Evolutionary conservation across 2,888 invertebrate species (phyloP).

Genomic region (Drosophila setosimentum): DNA sequence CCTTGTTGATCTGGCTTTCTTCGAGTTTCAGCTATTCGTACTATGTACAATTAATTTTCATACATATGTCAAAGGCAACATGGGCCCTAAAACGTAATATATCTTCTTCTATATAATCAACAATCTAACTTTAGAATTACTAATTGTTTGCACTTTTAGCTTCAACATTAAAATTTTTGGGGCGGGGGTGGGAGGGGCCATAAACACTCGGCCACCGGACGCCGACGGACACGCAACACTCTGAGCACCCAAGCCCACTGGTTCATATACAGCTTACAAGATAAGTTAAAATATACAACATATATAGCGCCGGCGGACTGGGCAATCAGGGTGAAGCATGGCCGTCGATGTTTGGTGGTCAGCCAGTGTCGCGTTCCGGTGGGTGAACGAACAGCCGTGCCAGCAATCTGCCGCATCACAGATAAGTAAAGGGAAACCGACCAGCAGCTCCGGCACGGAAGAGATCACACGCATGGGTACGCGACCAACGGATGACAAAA

Average conservation of each 20-base stretch:
- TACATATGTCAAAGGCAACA: conserved; percentile 19
- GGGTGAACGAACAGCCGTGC: conserved; percentile 25
- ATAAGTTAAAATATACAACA: conserved; percentile 67
- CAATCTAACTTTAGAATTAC: conserved; percentile 67
- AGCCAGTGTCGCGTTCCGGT: conserved; percentile 16
- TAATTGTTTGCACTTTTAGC: conserved; percentile 67
- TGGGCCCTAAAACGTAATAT: conserved; percentile 50
- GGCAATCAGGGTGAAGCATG: conserved; percentile 47
- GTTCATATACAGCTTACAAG: conserved; percentile 59
- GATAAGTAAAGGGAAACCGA: conserved; percentile 66
- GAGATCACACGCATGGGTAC: conserved; percentile 15
- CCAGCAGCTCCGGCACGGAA: conserved; percentile 67
- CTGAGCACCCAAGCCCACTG: conserved; percentile 40
- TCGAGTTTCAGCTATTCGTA: conserved; percentile 33
- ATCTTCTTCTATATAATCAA: conserved; percentile 60
- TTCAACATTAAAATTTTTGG: conserved; percentile 63
- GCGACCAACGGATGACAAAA: conserved; percentile 50
- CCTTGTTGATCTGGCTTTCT: conserved; percentile 29
- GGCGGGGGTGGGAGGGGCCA: neutral
- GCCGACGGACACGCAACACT: conserved; percentile 61
- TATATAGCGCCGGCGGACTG: conserved; percentile 47
- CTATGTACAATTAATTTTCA: conserved; percentile 58
- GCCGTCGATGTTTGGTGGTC: conserved; percentile 38
- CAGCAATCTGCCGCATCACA: conserved; percentile 62
- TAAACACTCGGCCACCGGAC: conserved; percentile 45